phyloP scores from a whole-genome alignment of 2,113 vertebrate species.

The Vombatus ursinus region DNA sequence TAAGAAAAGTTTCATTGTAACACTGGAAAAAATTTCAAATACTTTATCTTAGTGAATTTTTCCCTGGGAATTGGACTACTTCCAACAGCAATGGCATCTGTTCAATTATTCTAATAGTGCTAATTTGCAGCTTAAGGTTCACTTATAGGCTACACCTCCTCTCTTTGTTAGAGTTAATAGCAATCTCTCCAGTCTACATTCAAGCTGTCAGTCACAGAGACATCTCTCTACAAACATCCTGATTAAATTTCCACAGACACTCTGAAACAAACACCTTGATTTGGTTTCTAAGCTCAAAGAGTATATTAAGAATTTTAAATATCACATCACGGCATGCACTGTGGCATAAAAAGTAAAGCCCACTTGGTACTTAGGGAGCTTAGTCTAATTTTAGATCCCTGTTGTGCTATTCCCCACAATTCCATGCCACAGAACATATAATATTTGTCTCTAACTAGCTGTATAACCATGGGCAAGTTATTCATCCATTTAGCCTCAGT shows the following conservation, averaged over 20 bases:
- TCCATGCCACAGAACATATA: slow-evolving; percentile 45
- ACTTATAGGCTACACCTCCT: slow-evolving; percentile 30
- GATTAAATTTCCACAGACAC: slow-evolving; percentile 57
- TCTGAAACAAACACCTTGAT: slow-evolving; percentile 73
- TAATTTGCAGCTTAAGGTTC: slow-evolving; percentile 52
- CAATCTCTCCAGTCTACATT: slow-evolving; percentile 51
- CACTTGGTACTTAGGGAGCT: slow-evolving; percentile 59
- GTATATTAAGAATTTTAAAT: slow-evolving; percentile 57
- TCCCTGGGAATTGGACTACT: slow-evolving; percentile 46
- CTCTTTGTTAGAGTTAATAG: slow-evolving; percentile 56
- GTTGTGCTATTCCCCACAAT: slow-evolving; percentile 14
- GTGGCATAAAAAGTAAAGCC: slow-evolving; percentile 55
- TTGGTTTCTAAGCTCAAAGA: slow-evolving; percentile 69
- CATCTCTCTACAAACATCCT: slow-evolving; percentile 40
- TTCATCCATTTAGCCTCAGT: neutral
- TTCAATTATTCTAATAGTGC: slow-evolving; percentile 58
- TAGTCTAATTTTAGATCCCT: slow-evolving; percentile 57
- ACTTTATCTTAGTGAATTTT: slow-evolving; percentile 37
- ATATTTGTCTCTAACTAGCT: neutral
- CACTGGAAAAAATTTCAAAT: slow-evolving; percentile 30
- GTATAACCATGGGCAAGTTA: neutral
- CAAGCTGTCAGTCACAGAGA: slow-evolving; percentile 62
- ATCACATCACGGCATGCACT: slow-evolving; percentile 19
- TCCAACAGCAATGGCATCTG: slow-evolving; percentile 54
- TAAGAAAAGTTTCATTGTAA: neutral